These are phyloP conservation scores for Percina caprodes DNA, from an alignment of 2,113 vertebrate species.

Conservation along the genomic window DNA sequence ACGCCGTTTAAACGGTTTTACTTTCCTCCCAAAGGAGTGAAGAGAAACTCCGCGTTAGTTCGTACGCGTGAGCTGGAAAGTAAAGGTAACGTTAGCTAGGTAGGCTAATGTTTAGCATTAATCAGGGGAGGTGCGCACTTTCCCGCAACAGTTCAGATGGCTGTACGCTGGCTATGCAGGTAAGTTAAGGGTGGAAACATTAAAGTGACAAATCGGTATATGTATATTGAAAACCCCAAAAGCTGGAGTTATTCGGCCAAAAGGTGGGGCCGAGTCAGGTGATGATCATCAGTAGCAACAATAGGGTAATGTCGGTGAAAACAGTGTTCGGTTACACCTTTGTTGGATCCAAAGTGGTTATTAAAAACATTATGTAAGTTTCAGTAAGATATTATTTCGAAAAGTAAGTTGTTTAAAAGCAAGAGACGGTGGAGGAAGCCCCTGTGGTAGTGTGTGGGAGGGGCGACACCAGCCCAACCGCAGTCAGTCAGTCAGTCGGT, in stretches of 20 bases:
- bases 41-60: conserved; percentile 68
- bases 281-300: conserved; percentile 46
- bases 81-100: conserved; percentile 60
- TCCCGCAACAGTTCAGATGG: conserved; percentile 73
- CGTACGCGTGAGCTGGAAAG: conserved; percentile 28
- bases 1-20: rapidly evolving
- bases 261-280: conserved; percentile 75
- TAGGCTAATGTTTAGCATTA: conserved; percentile 70
- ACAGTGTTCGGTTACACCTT: neutral
- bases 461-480: conserved; percentile 67
- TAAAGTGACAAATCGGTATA: rapidly evolving
- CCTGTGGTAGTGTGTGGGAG: conserved; percentile 58
- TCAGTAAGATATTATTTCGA: rapidly evolving
- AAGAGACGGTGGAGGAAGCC: neutral
- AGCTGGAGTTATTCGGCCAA: conserved; percentile 9
- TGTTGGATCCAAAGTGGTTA: neutral
- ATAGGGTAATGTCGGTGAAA: conserved; percentile 8
- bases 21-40: rapidly evolving
- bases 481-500: conserved; percentile 46
- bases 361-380: neutral
- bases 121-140: conserved; percentile 24
- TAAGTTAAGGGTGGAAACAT: conserved; percentile 78
- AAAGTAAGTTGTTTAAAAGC: neutral
- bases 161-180: conserved; percentile 87
- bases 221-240: neutral